Evolutionary conservation across 2,113 vertebrate species (phyloP).

Genomic region (Corythoichthys intestinalis): DNA sequence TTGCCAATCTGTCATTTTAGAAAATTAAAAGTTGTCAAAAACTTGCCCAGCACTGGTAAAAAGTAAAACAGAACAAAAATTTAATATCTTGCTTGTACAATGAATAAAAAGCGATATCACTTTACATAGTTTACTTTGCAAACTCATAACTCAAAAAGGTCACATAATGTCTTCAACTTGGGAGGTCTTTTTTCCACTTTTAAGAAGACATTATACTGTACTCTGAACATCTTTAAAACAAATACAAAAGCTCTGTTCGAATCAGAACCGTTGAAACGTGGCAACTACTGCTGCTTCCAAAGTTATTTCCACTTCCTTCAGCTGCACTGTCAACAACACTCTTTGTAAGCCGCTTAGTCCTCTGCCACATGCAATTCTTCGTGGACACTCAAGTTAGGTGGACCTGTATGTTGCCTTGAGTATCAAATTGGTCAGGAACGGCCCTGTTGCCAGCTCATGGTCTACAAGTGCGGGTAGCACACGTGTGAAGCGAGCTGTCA

Average conservation of each 20-base stretch:
- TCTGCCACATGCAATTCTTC: conserved; percentile 6
- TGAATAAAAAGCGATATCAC: no score
- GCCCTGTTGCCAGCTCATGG: neutral
- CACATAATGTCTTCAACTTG: neutral
- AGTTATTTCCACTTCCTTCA: conserved; percentile 24
- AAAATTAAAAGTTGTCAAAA: no score
- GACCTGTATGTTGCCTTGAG: no score
- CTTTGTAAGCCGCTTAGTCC: conserved; percentile 17
- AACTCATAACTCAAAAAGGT: neutral
- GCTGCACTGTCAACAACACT: neutral
- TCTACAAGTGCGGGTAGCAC: neutral
- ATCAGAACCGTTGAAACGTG: conserved; percentile 23
- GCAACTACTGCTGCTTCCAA: conserved; percentile 28
- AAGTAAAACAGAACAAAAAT: no score
- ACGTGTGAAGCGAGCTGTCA: neutral
- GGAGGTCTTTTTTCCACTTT: neutral
- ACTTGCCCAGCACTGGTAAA: no score
- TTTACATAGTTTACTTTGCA: no score
- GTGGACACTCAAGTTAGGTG: neutral
- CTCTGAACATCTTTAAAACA: neutral
- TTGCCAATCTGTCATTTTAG: no score
- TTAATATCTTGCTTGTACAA: no score
- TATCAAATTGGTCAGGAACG: no score
- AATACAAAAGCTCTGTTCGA: conserved; percentile 27
- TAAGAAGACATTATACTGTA: conserved; percentile 1